phyloP scores from a whole-genome alignment of 2,113 vertebrate species.

The Chloropsis cyanopogon region DNA sequence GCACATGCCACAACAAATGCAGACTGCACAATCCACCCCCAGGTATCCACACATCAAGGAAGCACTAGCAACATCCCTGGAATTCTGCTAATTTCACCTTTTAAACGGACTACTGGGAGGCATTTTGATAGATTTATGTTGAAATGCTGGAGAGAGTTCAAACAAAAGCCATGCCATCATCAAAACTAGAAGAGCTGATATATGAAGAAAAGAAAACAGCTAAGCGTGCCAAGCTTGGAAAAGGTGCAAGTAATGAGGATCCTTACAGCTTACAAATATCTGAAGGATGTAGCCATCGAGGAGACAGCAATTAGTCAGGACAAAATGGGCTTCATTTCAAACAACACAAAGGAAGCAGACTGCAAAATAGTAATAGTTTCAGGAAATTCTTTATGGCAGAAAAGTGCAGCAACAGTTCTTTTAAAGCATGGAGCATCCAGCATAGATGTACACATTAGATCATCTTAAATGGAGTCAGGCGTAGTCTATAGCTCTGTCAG shows the following conservation, averaged over 20 bases:
- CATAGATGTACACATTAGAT: background rate
- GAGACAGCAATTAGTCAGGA: background rate
- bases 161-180: background rate
- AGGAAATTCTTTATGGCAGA: background rate
- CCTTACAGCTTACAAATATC: background rate
- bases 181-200: background rate
- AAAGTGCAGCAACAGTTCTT: background rate
- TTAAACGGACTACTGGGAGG: background rate
- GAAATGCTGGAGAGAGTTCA: background rate
- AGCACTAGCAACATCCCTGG: background rate
- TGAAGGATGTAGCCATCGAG: background rate
- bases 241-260: background rate
- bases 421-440: background rate
- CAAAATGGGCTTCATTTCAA: background rate
- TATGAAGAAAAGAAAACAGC: background rate
- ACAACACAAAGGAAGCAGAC: background rate
- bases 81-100: background rate
- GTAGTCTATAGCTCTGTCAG: background rate
- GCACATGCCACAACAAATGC: background rate
- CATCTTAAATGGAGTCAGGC: background rate
- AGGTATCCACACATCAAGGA: background rate
- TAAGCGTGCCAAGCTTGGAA: background rate
- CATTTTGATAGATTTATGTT: background rate
- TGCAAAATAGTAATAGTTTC: background rate
- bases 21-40: background rate